Percentiles rank a stretch among this genome's conserved stretches.
These are phyloP conservation scores for Bettongia penicillata DNA, from an alignment of 2,113 vertebrate genomes.

Conservation along the genomic window DNA sequence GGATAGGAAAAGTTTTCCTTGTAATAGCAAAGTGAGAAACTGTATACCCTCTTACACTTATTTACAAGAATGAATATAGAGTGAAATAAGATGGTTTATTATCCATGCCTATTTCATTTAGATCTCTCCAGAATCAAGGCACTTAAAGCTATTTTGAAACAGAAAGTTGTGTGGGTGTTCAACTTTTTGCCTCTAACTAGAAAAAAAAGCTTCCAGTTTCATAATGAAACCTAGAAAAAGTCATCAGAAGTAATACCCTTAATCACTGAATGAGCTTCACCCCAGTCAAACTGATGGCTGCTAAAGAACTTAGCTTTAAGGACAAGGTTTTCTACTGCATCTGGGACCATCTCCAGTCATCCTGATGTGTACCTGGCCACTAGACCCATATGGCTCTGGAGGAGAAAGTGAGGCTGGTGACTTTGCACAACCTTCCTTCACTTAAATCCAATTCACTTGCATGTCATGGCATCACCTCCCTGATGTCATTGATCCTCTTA, in stretches of 20 bases:
- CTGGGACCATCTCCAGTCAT: too few relatives aligned
- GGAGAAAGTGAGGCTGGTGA: too few relatives aligned
- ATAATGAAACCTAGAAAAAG: background rate
- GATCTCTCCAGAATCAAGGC: background rate
- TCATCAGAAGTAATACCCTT: background rate
- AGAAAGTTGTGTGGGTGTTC: background rate
- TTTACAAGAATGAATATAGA: background rate
- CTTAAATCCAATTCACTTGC: too few relatives aligned
- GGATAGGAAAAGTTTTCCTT: background rate
- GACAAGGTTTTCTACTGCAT: too few relatives aligned
- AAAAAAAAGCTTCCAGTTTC: background rate
- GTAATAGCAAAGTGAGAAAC: background rate
- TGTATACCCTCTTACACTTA: background rate
- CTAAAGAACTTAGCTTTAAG: too few relatives aligned
- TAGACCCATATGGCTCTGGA: too few relatives aligned
- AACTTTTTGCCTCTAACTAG: background rate
- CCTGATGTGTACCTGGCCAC: too few relatives aligned
- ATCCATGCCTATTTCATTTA: background rate
- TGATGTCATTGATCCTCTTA: too few relatives aligned
- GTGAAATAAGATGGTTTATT: background rate
- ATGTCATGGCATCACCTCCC: too few relatives aligned
- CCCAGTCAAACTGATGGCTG: too few relatives aligned
- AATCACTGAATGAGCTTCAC: too few relatives aligned
- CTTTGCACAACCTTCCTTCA: too few relatives aligned
- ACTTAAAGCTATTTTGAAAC: background rate